phyloP scores from a whole-genome alignment of 92 coral and sea anemone genomes.

The Heteractis magnifica region DNA sequence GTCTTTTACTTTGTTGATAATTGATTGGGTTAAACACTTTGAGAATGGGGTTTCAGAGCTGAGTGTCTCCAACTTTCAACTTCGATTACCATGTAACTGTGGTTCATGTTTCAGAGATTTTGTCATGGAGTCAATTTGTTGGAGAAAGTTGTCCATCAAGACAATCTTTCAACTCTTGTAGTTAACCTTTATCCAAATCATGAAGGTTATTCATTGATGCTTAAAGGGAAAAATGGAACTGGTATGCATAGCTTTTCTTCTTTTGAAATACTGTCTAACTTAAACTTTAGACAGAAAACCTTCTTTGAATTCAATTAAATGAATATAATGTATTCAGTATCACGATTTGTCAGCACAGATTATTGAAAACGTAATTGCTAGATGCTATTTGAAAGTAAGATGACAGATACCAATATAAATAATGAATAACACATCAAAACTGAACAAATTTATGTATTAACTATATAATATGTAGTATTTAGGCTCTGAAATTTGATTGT shows the following conservation, averaged over 20 bases:
- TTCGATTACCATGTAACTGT: neutral
- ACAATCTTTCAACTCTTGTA: constrained; percentile 91
- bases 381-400: too few relatives aligned
- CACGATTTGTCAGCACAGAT: too few relatives aligned
- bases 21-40: constrained; percentile 6
- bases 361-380: too few relatives aligned
- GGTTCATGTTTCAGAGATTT: constrained; percentile 63
- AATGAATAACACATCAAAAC: too few relatives aligned
- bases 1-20: constrained; percentile 8
- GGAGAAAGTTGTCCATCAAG: constrained; percentile 98
- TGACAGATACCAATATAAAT: too few relatives aligned
- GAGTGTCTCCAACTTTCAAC: neutral
- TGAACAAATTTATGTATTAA: neutral
- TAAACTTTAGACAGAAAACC: neutral
- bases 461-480: too few relatives aligned
- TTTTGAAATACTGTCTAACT: neutral
- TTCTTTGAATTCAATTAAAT: neutral
- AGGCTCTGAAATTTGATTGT: too few relatives aligned
- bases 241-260: constrained; percentile 39
- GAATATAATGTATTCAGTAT: too few relatives aligned
- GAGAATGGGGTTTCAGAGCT: neutral
- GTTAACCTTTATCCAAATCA: constrained; percentile 86
- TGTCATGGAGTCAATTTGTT: constrained; percentile 93
- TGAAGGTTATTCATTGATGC: constrained; percentile 95
- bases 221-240: constrained; percentile 87